Evolutionary conservation across 1,140 invertebrate species (phyloP).

Genomic region (Lasioglossum albipes): DNA sequence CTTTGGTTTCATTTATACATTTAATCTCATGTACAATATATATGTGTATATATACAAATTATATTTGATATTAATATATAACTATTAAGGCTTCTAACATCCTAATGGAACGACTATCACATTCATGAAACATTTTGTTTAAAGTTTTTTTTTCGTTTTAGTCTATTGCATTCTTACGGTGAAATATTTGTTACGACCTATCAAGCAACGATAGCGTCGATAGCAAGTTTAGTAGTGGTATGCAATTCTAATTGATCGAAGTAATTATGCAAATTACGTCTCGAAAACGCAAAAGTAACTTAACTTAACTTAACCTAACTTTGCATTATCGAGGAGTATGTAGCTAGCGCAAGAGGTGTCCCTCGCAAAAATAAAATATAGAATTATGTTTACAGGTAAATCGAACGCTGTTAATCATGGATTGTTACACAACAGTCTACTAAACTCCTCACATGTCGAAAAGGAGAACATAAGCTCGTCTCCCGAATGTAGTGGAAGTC

Average conservation of each 20-base stretch:
- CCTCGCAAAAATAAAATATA: too few species aligned
- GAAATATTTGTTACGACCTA: neutral
- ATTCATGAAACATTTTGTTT: slow-evolving; percentile 68
- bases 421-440: neutral
- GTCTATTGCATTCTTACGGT: slow-evolving; percentile 45
- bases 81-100: slow-evolving; percentile 53
- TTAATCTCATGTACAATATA: slow-evolving; percentile 60
- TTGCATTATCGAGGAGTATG: too few species aligned
- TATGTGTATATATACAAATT: slow-evolving; percentile 17
- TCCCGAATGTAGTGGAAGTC: slow-evolving; percentile 23
- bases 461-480: slow-evolving; percentile 45
- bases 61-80: slow-evolving; percentile 35
- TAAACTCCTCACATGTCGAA: slow-evolving; percentile 9
- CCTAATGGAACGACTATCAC: slow-evolving; percentile 73
- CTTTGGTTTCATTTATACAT: slow-evolving; percentile 75
- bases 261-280: too few species aligned
- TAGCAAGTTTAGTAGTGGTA: slow-evolving; percentile 36
- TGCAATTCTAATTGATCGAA: slow-evolving; percentile 8
- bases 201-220: slow-evolving; percentile 28
- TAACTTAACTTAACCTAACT: too few species aligned
- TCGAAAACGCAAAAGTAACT: too few species aligned
- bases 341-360: too few species aligned
- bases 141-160: slow-evolving; percentile 28
- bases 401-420: neutral
- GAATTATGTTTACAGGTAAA: slow-evolving; percentile 25